Evolutionary conservation across 1,140 invertebrate species (phyloP).

Genomic region (Rhopalosiphum padi): DNA sequence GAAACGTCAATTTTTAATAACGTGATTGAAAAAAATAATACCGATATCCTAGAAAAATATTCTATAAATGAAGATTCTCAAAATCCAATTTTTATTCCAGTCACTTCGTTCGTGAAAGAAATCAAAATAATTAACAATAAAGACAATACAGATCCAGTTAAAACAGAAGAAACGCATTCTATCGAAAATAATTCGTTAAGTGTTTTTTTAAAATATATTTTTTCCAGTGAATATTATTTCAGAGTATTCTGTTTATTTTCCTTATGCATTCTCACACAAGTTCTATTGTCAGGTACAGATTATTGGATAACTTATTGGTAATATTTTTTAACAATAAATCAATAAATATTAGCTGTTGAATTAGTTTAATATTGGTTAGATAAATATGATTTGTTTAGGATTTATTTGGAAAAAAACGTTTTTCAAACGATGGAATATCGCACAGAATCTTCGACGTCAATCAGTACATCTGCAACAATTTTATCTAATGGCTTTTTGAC

Average conservation of each 20-base stretch:
- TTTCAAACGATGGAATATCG: no score
- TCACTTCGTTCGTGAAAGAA: conserved; percentile 59
- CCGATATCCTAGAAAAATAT: background rate
- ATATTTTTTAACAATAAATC: no score
- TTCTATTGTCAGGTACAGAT: conserved; percentile 76
- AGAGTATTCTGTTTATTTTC: conserved; percentile 67
- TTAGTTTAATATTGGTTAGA: no score
- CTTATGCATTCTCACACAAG: conserved; percentile 72
- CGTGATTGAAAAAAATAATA: background rate
- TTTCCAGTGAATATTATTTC: conserved; percentile 71
- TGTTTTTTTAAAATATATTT: conserved; percentile 76
- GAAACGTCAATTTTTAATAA: conserved; percentile 62
- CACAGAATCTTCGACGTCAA: background rate
- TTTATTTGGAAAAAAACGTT: no score
- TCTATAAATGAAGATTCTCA: conserved; percentile 31
- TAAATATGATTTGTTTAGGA: conserved; percentile 62
- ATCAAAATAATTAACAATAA: background rate
- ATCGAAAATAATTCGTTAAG: conserved; percentile 63
- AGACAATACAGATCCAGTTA: conserved; percentile 48
- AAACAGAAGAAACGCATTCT: conserved; percentile 60
- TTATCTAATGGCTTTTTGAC: background rate
- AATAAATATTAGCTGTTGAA: no score
- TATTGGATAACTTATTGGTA: conserved; percentile 82
- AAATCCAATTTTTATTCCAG: conserved; percentile 58
- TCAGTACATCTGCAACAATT: no score